A percentile compares a stretch with the other conserved stretches of the same genome.
These are phyloP conservation scores for Agapetus fuscipes DNA, from an alignment of 2,888 invertebrate genomes.

Conservation along the genomic window DNA sequence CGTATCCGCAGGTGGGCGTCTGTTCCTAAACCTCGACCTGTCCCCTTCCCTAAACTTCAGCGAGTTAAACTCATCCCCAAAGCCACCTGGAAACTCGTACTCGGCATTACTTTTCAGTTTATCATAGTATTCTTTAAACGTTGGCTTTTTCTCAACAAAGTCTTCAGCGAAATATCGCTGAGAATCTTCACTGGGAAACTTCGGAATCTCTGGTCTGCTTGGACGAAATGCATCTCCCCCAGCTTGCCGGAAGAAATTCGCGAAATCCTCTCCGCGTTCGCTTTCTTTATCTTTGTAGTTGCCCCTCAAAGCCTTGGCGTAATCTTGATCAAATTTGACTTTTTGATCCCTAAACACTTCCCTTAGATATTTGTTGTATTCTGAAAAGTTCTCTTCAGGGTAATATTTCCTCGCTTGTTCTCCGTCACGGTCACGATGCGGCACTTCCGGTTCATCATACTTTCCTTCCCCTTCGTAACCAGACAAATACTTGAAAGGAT, in stretches of 20 bases:
- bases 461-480: slow-evolving; percentile 3
- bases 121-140: not conserved
- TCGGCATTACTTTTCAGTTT: not conserved
- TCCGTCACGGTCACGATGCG: not conserved
- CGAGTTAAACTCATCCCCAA: slow-evolving; percentile 3
- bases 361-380: slow-evolving; percentile 3
- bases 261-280: not conserved
- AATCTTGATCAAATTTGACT: not conserved
- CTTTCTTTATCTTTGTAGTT: slow-evolving; percentile 2
- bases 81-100: not conserved
- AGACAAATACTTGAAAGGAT: slow-evolving; percentile 3
- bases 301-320: not conserved
- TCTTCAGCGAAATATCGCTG: slow-evolving; percentile 2
- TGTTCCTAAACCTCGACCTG: slow-evolving; percentile 1
- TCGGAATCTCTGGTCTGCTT: not conserved
- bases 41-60: slow-evolving; percentile 2
- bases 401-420: not conserved
- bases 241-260: not conserved
- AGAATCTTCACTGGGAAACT: not conserved
- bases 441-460: not conserved
- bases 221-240: not conserved
- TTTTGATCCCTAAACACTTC: slow-evolving; percentile 1
- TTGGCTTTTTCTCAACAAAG: slow-evolving; percentile 1
- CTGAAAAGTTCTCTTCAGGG: not conserved
- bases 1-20: not conserved